Percentiles rank a stretch among this genome's conserved stretches.
These are phyloP conservation scores for Dryobates pubescens DNA, from an alignment of 2,797 vertebrate genomes.

Conservation along the genomic window DNA sequence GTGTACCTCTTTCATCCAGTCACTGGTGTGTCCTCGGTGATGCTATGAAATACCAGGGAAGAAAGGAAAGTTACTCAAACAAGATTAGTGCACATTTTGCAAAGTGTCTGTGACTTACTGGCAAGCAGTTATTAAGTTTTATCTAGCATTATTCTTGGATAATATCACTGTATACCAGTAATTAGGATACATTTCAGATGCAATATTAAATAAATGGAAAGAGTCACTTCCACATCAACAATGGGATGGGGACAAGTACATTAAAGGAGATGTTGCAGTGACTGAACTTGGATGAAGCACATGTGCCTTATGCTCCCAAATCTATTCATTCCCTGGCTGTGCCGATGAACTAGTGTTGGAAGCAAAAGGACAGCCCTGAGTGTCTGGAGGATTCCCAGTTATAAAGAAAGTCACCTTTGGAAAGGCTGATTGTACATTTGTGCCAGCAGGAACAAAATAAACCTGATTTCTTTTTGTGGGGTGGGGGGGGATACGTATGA, in stretches of 20 bases:
- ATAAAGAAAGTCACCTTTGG: background rate
- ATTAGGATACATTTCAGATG: background rate
- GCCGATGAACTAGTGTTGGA: background rate
- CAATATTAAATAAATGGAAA: background rate
- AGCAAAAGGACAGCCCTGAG: background rate
- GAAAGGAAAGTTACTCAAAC: background rate
- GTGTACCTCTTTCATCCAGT: background rate
- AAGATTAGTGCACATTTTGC: background rate
- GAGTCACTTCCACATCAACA: background rate
- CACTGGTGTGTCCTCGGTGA: accelerated
- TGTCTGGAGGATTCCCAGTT: background rate
- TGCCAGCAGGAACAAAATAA: background rate
- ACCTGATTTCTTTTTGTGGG: background rate
- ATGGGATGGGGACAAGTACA: background rate
- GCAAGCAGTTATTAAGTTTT: background rate
- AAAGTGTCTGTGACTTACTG: background rate
- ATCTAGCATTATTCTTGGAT: background rate
- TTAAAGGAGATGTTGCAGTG: background rate
- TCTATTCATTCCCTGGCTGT: background rate
- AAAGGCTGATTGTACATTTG: background rate
- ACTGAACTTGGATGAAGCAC: background rate
- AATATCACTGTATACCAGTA: background rate
- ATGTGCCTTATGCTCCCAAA: background rate
- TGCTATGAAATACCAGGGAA: background rate
- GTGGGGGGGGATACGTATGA: background rate